Conservation (phyloP, 1,140 invertebrate species). For the Mactra quadrangularis region DNA sequence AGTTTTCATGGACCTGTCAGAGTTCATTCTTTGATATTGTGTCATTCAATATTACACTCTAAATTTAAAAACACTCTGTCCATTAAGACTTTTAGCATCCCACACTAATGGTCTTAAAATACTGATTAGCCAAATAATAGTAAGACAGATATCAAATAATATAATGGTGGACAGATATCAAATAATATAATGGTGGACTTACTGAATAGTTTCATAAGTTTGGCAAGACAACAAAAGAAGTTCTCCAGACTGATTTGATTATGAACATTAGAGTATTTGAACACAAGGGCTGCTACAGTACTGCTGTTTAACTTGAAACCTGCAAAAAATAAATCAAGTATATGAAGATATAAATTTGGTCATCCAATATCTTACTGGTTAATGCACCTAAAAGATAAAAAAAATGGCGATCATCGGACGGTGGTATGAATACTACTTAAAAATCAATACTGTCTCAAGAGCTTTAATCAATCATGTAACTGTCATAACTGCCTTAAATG, state of each 20-base stretch:
- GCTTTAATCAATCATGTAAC: slow-evolving; percentile 94
- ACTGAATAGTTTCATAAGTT: slow-evolving; percentile 47
- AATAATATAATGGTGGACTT: no score
- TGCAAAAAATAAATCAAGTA: slow-evolving; percentile 59
- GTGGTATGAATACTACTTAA: background rate
- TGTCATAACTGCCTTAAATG: no score
- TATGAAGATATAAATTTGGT: background rate
- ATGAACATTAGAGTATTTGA: slow-evolving; percentile 88
- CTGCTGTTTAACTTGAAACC: slow-evolving; percentile 94
- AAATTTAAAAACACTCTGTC: no score
- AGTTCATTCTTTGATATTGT: no score
- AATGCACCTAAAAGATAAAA: background rate
- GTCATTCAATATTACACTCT: no score
- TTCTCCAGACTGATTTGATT: slow-evolving; percentile 47
- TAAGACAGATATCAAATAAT: no score
- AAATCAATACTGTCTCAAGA: slow-evolving; percentile 84
- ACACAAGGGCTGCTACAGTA: slow-evolving; percentile 92
- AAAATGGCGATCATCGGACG: background rate
- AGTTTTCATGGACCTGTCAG: no score
- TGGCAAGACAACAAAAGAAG: slow-evolving; percentile 53
- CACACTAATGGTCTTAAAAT: no score
- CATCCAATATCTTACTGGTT: background rate
- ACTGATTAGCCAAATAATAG: no score
- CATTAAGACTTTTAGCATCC: no score
- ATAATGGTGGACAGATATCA: no score